A percentile compares a stretch with the other conserved stretches of the same genome.
These are phyloP conservation scores for Eidolon helvum DNA, from an alignment of 2,113 vertebrate genomes.

Conservation along the genomic window DNA sequence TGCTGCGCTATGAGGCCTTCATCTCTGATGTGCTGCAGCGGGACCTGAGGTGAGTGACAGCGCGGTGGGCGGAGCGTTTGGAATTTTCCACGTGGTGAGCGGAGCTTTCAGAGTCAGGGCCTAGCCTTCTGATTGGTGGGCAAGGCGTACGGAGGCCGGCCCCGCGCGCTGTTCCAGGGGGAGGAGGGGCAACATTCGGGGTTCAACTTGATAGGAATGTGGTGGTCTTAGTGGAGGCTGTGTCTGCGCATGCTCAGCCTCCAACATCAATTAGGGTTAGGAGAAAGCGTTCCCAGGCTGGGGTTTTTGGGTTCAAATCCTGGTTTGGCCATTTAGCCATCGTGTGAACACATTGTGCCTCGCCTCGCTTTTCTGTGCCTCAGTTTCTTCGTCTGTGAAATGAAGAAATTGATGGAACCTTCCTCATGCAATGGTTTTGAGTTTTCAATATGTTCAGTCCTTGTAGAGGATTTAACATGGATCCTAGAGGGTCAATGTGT, in stretches of 20 bases:
- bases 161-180: fast-evolving
- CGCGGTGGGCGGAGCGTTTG: not conserved
- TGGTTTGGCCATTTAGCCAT: not conserved
- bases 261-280: fast-evolving
- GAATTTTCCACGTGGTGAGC: conserved; percentile 2
- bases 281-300: not conserved
- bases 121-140: conserved; percentile 49
- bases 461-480: conserved; percentile 2
- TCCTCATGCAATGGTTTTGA: not conserved
- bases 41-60: conserved; percentile 88
- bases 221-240: not conserved
- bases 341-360: not conserved
- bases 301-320: not conserved
- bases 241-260: not conserved
- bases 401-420: not conserved
- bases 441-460: not conserved
- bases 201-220: not conserved
- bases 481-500: conserved; percentile 1
- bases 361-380: not conserved
- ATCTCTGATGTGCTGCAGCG: conserved; percentile 88
- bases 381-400: conserved; percentile 29
- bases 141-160: not conserved
- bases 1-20: conserved; percentile 90
- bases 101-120: not conserved
- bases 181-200: not conserved